phyloP scores from a whole-genome alignment of 1,140 invertebrate genomes.

The Polypedilum pembai region DNA sequence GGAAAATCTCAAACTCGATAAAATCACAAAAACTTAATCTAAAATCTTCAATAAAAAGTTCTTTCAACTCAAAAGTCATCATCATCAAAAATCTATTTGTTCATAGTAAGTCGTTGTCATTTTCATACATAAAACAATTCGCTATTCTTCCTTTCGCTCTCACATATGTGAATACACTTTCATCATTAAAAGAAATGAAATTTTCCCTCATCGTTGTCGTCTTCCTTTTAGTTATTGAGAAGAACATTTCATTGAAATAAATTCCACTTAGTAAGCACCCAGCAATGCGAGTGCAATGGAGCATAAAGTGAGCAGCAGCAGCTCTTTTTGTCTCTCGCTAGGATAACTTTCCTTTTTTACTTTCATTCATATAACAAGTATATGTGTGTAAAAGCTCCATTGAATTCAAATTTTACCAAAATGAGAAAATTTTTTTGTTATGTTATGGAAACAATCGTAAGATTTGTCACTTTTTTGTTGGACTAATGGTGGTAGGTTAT shows the following conservation, averaged over 20 bases:
- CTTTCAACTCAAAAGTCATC: neutral
- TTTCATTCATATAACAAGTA: neutral
- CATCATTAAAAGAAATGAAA: neutral
- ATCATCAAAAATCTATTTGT: too few species aligned
- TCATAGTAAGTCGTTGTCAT: neutral
- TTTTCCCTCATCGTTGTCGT: neutral
- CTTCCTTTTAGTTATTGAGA: neutral
- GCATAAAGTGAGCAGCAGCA: neutral
- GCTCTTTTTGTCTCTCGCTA: neutral
- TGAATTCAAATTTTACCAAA: neutral
- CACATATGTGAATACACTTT: neutral
- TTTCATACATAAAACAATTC: neutral
- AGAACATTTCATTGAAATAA: neutral
- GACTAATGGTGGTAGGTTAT: too few species aligned
- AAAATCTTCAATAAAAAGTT: too few species aligned
- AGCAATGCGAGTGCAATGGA: neutral
- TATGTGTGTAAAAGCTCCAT: constrained; percentile 2
- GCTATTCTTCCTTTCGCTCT: neutral
- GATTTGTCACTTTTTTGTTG: neutral
- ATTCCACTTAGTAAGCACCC: constrained; percentile 10
- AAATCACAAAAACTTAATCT: too few species aligned
- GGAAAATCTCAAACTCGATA: too few species aligned
- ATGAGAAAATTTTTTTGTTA: neutral
- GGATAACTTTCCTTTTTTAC: too few species aligned
- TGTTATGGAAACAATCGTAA: neutral